These are phyloP conservation scores for Aurelia aurita DNA, from an alignment of 30 jellyfish, hydroid and myxozoan species.

Conservation along the genomic window DNA sequence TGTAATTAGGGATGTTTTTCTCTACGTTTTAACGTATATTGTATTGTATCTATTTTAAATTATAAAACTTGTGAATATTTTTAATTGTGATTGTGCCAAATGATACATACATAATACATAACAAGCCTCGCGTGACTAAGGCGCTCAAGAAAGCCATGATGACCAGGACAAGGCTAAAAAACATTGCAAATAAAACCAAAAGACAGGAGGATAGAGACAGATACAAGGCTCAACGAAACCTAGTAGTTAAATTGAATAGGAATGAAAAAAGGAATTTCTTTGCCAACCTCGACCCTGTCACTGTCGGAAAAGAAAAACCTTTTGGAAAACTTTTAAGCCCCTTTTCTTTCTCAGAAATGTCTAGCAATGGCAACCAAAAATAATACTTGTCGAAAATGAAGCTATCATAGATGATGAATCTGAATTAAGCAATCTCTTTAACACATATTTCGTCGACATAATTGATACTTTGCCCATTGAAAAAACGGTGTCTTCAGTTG, in stretches of 20 bases:
- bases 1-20: too few species aligned
- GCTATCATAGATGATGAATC: slow-evolving; percentile 24
- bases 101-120: too few species aligned
- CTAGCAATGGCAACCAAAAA: background rate
- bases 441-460: slow-evolving; percentile 22
- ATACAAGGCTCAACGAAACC: background rate
- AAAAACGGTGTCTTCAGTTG: too few species aligned
- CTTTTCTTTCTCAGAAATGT: slow-evolving; percentile 19
- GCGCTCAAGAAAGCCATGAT: too few species aligned
- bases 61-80: too few species aligned
- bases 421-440: slow-evolving; percentile 25
- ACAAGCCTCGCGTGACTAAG: too few species aligned
- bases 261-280: background rate
- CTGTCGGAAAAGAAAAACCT: background rate
- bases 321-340: slow-evolving; percentile 37
- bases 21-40: too few species aligned
- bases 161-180: slow-evolving; percentile 6
- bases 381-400: slow-evolving; percentile 18
- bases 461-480: slow-evolving; percentile 12
- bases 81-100: too few species aligned
- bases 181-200: slow-evolving; percentile 26
- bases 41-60: too few species aligned
- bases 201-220: slow-evolving; percentile 14
- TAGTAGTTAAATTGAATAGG: slow-evolving; percentile 40
- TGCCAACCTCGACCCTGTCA: too few species aligned